phyloP scores from a whole-genome alignment of 1,140 invertebrate genomes.

The Zaprionus vittiger region DNA sequence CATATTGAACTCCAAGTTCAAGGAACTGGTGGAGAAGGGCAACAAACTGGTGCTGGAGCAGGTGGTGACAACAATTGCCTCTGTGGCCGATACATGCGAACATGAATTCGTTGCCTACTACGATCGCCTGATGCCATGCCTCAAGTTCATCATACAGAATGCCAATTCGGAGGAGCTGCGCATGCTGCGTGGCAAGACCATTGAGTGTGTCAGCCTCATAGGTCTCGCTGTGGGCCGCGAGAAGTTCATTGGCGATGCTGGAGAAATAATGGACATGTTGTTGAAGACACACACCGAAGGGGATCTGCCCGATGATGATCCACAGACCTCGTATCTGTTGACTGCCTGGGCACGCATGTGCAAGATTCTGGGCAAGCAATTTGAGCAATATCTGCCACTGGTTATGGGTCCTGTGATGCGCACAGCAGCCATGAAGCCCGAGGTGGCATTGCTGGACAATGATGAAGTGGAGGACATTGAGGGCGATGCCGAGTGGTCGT shows the following conservation, averaged over 20 bases:
- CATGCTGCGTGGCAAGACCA: constrained; percentile 96
- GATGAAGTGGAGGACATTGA: constrained; percentile 95
- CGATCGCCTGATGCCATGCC: constrained; percentile 19
- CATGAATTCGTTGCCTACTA: constrained; percentile 91
- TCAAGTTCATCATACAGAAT: constrained; percentile 91
- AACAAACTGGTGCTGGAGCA: constrained; percentile 99
- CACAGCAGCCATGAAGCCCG: constrained; percentile 98
- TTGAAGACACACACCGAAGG: constrained; percentile 95
- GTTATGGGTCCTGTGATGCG: constrained; percentile 99
- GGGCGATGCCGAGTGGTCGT: constrained; percentile 97
- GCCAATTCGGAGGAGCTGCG: constrained; percentile 94
- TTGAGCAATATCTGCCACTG: constrained; percentile 97
- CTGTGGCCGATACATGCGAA: constrained; percentile 99
- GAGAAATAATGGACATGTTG: constrained; percentile 98
- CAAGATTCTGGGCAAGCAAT: constrained; percentile 97
- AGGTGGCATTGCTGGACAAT: constrained; percentile 98
- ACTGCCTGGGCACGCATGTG: constrained; percentile 99
- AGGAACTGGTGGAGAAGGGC: constrained; percentile 96
- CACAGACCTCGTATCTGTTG: constrained; percentile 98
- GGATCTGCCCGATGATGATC: constrained; percentile 96
- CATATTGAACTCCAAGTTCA: constrained; percentile 96
- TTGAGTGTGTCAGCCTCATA: constrained; percentile 99
- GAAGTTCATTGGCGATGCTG: constrained; percentile 97
- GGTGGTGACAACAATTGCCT: constrained; percentile 98
- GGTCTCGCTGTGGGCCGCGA: constrained; percentile 98